phyloP scores from a whole-genome alignment of 2,797 vertebrate genomes.

The Pseudochromis fuscus region DNA sequence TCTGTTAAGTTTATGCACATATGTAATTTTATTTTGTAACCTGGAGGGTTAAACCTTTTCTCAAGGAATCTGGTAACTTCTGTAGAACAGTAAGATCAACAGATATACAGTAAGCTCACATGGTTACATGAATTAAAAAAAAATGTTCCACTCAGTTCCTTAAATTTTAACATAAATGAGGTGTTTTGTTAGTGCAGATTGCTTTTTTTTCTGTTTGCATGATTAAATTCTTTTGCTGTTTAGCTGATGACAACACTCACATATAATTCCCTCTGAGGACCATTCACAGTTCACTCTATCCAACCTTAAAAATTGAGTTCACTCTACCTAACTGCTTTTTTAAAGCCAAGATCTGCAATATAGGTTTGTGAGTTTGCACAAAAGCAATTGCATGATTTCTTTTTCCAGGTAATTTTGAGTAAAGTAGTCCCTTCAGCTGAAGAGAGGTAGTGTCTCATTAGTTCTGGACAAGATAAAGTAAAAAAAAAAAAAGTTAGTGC shows the following conservation, averaged over 20 bases:
- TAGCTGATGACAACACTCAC: not conserved
- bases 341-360: not conserved
- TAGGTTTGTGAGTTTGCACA: not conserved
- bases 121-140: not conserved
- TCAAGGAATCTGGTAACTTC: too few relatives aligned
- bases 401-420: not conserved
- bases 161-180: not conserved
- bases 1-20: not conserved
- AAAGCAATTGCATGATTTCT: not conserved
- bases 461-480: not conserved
- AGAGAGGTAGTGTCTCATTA: not conserved
- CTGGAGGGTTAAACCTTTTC: not conserved
- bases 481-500: not conserved
- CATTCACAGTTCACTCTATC: not conserved
- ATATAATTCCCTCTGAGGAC: not conserved
- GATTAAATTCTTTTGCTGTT: too few relatives aligned
- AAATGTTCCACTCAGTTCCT: not conserved
- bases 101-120: not conserved
- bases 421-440: not conserved
- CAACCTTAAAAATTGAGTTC: not conserved
- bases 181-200: not conserved
- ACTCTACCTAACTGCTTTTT: not conserved
- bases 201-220: not conserved
- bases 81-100: too few relatives aligned
- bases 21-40: not conserved